Evolutionary conservation across 30 jellyfish, hydroid and myxozoan species (phyloP), one percentile per base, ranked within the genome.

Genomic region (Turritopsis dohrnii): DNA sequence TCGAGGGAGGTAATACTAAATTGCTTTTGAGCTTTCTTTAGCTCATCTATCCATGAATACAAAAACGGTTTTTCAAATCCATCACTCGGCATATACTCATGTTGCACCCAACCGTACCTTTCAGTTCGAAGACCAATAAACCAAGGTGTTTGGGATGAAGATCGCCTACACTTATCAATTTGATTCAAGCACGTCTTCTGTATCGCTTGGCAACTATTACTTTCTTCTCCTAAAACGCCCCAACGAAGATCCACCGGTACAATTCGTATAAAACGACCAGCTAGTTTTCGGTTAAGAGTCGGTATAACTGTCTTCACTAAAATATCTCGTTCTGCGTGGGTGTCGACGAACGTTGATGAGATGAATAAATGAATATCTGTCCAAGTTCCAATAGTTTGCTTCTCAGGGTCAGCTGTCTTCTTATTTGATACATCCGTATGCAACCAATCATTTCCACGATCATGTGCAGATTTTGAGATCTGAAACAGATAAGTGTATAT

Each of bases 41-140:
- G 17, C 30, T 25, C 8, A 8, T 66, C 30, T 22, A 66, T 66
- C 76, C 76, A 66, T 8, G 60, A 41, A 41, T 13, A 41, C 60
- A 66, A 66, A 22, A n/a, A n/a, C 30, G 76, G 76, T 17, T 66
- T 22, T 25, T 66, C 76, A 25, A 66, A 66, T 17, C 76, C 76
- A 66, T 3, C 30, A 66, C 30, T 25, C 17, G 76, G 76, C 30
- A 66, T n/a, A 17, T 66, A 66, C 16, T 66, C 30, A 17, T 66
- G 16, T 17, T 66, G 76, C 17, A 66, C 76, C 7, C 76, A 66
- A 17, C 76, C 76, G 17, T 66, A 66, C 17, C 76, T 22, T n/a
- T 66, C 76, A 8, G 76, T 66, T 66, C 76, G 76, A 66, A 66
- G 76, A n/a, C 76, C 76, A n/a, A 66, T n/a, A 66, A 66, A 66